Evolutionary conservation across 2,113 vertebrate species (phyloP).

Genomic region (Ameiurus melas): DNA sequence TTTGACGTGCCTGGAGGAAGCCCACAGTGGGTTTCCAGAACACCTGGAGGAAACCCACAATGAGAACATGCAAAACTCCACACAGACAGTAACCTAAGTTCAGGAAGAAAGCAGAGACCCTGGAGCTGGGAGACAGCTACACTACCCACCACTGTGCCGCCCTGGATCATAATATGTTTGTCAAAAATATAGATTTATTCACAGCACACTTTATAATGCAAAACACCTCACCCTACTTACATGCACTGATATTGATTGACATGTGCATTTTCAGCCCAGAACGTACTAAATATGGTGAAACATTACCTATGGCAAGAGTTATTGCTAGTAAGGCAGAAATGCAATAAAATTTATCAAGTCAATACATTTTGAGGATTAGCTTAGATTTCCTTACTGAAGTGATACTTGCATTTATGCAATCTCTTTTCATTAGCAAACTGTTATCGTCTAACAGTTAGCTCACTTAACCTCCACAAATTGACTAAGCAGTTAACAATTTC

Average conservation of each 20-base stretch:
- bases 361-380: neutral
- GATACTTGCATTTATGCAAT: neutral
- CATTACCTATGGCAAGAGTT: neutral
- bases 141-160: too few species aligned
- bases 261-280: neutral
- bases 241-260: slow-evolving; percentile 4
- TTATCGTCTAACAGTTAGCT: neutral
- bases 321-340: neutral
- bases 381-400: neutral
- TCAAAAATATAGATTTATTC: too few species aligned
- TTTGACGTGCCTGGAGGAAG: too few species aligned
- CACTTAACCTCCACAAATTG: neutral
- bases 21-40: too few species aligned
- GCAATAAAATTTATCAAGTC: neutral
- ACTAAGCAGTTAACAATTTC: neutral
- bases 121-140: too few species aligned
- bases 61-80: too few species aligned
- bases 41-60: too few species aligned
- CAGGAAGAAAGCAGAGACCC: too few species aligned
- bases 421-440: neutral
- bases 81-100: too few species aligned
- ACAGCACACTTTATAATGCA: neutral
- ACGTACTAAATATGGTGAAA: neutral
- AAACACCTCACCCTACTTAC: neutral
- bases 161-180: neutral